phyloP scores from a whole-genome alignment of 92 coral and sea anemone genomes.

The Bergia sp. region DNA sequence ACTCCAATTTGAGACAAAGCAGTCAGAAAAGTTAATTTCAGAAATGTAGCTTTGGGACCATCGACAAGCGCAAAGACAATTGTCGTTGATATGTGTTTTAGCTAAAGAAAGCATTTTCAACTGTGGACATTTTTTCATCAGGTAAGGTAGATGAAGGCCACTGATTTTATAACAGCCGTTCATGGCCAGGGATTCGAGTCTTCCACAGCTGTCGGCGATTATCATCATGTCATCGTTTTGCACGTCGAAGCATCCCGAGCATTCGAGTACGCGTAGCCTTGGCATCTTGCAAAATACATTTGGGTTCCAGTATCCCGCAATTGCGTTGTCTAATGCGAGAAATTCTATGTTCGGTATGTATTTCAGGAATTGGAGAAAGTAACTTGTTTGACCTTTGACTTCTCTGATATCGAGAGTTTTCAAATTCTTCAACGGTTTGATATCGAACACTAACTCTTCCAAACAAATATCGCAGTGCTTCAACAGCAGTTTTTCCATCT shows the following conservation, averaged over 20 bases:
- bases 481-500: slow-evolving; percentile 34
- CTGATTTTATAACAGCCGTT: slow-evolving; percentile 68
- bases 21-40: slow-evolving; percentile 37
- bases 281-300: slow-evolving; percentile 60
- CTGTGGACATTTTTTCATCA: slow-evolving; percentile 56
- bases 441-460: slow-evolving; percentile 9
- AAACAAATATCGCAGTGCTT: slow-evolving; percentile 31
- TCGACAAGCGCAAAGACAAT: slow-evolving; percentile 45
- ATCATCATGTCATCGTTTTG: slow-evolving; percentile 60
- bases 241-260: slow-evolving; percentile 73
- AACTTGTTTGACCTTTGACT: slow-evolving; percentile 18
- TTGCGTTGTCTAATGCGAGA: slow-evolving; percentile 73
- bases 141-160: slow-evolving; percentile 61
- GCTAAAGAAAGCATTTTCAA: slow-evolving; percentile 72
- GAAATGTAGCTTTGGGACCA: slow-evolving; percentile 46
- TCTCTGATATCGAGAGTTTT: slow-evolving; percentile 35
- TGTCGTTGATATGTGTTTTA: slow-evolving; percentile 66
- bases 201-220: slow-evolving; percentile 64
- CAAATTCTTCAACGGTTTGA: slow-evolving; percentile 25
- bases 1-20: slow-evolving; percentile 5
- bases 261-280: slow-evolving; percentile 66
- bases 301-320: slow-evolving; percentile 72
- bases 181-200: slow-evolving; percentile 70
- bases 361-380: slow-evolving; percentile 25
- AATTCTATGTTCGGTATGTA: slow-evolving; percentile 62